phyloP scores from a whole-genome alignment of 2,888 invertebrate genomes.

The Marronus borbonicus region DNA sequence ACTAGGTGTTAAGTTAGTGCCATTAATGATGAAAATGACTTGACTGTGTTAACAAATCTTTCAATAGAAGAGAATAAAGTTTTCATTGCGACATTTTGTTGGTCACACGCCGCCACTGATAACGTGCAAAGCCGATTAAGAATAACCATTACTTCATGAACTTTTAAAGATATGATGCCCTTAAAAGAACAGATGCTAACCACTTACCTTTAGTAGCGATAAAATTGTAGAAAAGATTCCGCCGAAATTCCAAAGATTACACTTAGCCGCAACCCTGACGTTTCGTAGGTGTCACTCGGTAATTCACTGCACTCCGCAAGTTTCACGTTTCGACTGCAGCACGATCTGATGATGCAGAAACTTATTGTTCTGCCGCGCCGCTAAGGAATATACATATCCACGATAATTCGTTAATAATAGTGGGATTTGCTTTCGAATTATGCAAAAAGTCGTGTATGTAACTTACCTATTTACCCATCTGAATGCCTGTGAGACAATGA shows the following conservation, averaged over 20 bases:
- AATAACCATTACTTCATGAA: no score
- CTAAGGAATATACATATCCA: slow-evolving; percentile 11
- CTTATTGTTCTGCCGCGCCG: slow-evolving; percentile 30
- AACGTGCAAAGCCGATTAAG: no score
- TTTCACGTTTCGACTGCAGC: slow-evolving; percentile 22
- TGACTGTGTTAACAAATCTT: no score
- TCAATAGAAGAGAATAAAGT: no score
- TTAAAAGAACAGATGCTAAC: background rate
- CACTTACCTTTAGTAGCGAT: slow-evolving; percentile 18
- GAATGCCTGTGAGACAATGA: slow-evolving; percentile 16
- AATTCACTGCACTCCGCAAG: slow-evolving; percentile 14
- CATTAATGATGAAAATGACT: no score
- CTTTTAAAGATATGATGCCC: background rate
- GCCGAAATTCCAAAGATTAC: background rate
- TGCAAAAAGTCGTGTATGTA: slow-evolving; percentile 30
- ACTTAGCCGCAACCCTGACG: background rate
- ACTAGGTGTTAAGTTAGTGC: no score
- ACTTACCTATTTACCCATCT: slow-evolving; percentile 4
- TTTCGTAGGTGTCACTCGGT: background rate
- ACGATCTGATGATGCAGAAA: slow-evolving; percentile 21
- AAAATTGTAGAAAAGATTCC: background rate
- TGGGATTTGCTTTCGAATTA: slow-evolving; percentile 36
- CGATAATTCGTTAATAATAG: slow-evolving; percentile 21
- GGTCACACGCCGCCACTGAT: no score
- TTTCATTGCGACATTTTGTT: no score